A percentile compares a stretch with the other conserved stretches of the same genome.
phyloP scores from a whole-genome alignment of 2,797 vertebrate genomes.

The Gymnopithys bicolor region DNA sequence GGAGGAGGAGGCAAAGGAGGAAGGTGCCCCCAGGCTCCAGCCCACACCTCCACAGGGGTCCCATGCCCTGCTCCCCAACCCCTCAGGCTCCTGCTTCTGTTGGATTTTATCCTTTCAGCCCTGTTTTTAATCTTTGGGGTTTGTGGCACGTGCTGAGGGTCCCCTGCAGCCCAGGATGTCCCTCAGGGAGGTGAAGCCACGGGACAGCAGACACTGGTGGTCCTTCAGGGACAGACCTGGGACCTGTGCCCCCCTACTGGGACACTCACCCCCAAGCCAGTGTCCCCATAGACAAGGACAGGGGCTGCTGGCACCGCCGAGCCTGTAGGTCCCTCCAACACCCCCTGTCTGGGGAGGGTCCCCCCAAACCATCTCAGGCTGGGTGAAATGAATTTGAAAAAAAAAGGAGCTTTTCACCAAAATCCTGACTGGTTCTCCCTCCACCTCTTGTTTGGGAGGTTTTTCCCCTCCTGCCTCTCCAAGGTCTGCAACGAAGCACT shows the following conservation, averaged over 20 bases:
- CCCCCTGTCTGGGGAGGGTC: not conserved
- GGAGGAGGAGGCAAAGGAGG: not conserved
- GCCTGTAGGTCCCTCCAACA: fast-evolving
- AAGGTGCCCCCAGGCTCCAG: not conserved
- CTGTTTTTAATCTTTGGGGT: too few relatives aligned
- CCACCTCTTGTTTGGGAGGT: fast-evolving
- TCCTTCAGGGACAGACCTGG: not conserved
- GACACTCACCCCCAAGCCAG: not conserved
- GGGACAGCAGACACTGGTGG: not conserved
- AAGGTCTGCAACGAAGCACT: not conserved
- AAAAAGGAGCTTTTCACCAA: not conserved
- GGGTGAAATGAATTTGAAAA: not conserved
- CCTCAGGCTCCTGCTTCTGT: fast-evolving
- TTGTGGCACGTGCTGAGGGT: not conserved
- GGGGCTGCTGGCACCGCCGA: fast-evolving
- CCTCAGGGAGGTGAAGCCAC: not conserved
- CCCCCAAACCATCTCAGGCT: fast-evolving
- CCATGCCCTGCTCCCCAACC: not conserved
- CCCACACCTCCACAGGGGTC: fast-evolving
- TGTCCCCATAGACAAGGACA: fast-evolving
- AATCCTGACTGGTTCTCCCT: not conserved
- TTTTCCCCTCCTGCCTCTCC: not conserved
- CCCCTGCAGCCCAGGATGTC: not conserved
- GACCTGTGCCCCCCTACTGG: fast-evolving
- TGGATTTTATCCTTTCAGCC: not conserved